Conservation (phyloP, 2,113 vertebrate species). For the Rhodinocichla rosea region DNA sequence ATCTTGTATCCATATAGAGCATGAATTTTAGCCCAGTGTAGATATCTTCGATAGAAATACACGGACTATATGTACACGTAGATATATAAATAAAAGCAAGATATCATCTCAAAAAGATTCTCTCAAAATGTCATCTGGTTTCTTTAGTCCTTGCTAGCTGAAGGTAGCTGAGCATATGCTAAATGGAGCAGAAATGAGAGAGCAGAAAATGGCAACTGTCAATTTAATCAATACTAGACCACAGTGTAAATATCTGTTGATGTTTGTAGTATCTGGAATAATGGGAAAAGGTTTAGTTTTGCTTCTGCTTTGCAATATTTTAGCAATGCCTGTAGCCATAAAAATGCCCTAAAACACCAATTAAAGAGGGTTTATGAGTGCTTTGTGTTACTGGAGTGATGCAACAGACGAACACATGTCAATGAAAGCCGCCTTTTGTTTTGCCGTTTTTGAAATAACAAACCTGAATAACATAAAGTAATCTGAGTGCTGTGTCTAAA, state of each 20-base stretch:
- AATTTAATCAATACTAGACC: neutral
- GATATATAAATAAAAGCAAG: neutral
- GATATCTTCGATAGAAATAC: neutral
- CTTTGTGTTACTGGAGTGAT: neutral
- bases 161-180: neutral
- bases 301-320: neutral
- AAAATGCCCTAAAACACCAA: neutral
- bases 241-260: neutral
- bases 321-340: neutral
- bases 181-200: neutral
- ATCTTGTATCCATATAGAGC: neutral
- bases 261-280: neutral
- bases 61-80: too few species aligned
- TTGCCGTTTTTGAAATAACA: neutral
- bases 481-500: neutral
- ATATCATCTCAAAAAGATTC: neutral
- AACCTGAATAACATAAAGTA: neutral
- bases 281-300: neutral
- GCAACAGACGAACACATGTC: neutral
- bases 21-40: neutral
- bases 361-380: neutral
- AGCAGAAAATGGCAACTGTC: neutral
- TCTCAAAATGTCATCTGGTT: neutral
- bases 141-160: neutral
- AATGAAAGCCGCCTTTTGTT: neutral